Conservation (phyloP, 23 tunicate genomes). For the Trididemnum nubilum region DNA sequence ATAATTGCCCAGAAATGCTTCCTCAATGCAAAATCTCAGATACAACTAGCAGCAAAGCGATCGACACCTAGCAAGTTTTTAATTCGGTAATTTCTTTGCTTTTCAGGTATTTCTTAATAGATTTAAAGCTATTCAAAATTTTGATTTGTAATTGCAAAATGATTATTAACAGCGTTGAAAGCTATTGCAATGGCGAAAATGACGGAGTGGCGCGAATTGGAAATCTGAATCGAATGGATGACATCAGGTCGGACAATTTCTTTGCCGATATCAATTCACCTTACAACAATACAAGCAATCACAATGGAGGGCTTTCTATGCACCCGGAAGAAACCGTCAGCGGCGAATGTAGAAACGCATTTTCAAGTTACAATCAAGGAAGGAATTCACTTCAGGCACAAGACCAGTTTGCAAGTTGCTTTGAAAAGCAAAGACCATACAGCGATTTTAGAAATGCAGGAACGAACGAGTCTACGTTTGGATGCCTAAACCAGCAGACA, state of each 20-base stretch:
- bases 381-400: background rate
- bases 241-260: background rate
- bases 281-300: background rate
- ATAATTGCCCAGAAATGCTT: too few species aligned
- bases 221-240: background rate
- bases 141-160: background rate
- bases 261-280: slow-evolving; percentile 1
- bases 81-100: background rate
- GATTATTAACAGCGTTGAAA: background rate
- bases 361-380: background rate
- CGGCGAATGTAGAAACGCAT: background rate
- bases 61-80: too few species aligned
- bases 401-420: slow-evolving; percentile 14
- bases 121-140: too few species aligned
- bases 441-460: background rate
- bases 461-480: background rate
- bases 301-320: too few species aligned
- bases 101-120: background rate
- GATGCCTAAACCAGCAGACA: background rate
- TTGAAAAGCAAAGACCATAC: slow-evolving; percentile 16
- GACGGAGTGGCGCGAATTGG: background rate
- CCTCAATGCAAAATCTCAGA: too few species aligned
- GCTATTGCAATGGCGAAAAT: slow-evolving; percentile 2
- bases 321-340: background rate
- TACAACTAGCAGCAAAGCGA: too few species aligned